Base-by-base conservation (phyloP, 2,888 invertebrate species). In the Phorcus lineatus region DNA sequence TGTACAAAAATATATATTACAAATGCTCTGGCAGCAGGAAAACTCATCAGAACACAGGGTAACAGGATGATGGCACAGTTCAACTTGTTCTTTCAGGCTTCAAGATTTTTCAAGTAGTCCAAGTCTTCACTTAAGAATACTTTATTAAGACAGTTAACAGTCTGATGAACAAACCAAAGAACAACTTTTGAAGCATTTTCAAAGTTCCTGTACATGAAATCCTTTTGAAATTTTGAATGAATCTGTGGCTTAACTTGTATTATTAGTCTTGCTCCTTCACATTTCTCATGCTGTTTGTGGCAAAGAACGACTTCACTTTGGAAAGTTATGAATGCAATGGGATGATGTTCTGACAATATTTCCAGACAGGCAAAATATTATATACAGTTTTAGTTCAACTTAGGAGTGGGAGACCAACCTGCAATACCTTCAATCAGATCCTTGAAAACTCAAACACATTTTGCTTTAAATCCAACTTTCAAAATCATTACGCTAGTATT, bases 1-100 rank as follows among this genome's bases (percentile, higher is more conserved):
- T 76, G 76, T 76, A 76, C 76, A 76, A 76, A 76, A 76, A 76
- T 76, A 76, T 76, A 76, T 54, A 31, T 55, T 55, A 76, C 55
- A 76, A 55, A 55, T 55, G 28, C 70, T 70, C 70, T 70, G 40
- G 70, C 19, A 70, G 36, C 47, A 36, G 70, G 70, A 70, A 70
- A 70, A 70, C 36, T 70, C 70, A 70, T 70, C 70, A 70, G 70
- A 70, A 70, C 40, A 11, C 28, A 36, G 17, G 70, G 13, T n/a
- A 11, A 28, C 16, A 24, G n/a, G 62, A 28, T 24, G 40, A 70
- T 70, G 70, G 40, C 70, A 70, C 19, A 70, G 70, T 70, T 36
- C 11, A 70, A 62, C 62, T 62, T 62, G 62, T 62, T 62, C 62
- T 62, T 28, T 70, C 70, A 70, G 70, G 70, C 70, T 70, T 36